Conservation (phyloP, 2,113 vertebrate genomes). For the Chaenocephalus aceratus region DNA sequence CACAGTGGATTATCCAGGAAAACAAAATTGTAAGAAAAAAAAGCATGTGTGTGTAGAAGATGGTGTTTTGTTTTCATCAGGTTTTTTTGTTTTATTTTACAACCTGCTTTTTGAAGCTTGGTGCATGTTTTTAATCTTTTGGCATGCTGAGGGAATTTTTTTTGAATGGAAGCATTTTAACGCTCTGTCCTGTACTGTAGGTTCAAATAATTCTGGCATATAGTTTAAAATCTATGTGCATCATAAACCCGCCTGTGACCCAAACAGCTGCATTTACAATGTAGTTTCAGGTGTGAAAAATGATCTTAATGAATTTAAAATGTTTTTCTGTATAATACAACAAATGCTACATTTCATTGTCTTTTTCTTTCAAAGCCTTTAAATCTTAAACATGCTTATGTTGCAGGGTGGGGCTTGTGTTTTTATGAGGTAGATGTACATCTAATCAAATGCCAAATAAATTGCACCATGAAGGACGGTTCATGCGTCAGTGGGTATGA, state of each 20-base stretch:
- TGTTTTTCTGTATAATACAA: constrained; percentile 73
- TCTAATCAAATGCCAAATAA: constrained; percentile 99
- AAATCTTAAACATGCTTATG: constrained; percentile 72
- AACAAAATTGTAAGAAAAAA: constrained; percentile 1
- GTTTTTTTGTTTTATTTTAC: constrained; percentile 28
- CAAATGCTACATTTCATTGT: constrained; percentile 78
- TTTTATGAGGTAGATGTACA: constrained; percentile 88
- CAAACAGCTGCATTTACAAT: constrained; percentile 48
- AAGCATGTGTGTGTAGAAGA: constrained; percentile 39
- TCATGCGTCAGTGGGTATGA: constrained; percentile 42
- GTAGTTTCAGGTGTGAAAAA: constrained; percentile 60
- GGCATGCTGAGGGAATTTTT: constrained; percentile 64
- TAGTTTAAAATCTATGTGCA: constrained; percentile 34
- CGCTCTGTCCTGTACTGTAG: constrained; percentile 50
- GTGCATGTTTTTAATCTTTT: constrained; percentile 74
- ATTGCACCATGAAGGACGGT: constrained; percentile 87
- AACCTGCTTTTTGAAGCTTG: constrained; percentile 41
- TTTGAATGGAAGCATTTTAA: constrained; percentile 31
- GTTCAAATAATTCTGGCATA: constrained; percentile 34
- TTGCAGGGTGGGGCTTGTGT: constrained; percentile 76
- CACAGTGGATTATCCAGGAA: constrained; percentile 51
- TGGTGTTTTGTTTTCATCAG: constrained; percentile 21
- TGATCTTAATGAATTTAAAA: constrained; percentile 52
- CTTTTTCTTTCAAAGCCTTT: constrained; percentile 84
- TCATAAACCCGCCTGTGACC: constrained; percentile 19